Conservation (phyloP, 2,888 invertebrate species). For the Seira sanloemensis region DNA sequence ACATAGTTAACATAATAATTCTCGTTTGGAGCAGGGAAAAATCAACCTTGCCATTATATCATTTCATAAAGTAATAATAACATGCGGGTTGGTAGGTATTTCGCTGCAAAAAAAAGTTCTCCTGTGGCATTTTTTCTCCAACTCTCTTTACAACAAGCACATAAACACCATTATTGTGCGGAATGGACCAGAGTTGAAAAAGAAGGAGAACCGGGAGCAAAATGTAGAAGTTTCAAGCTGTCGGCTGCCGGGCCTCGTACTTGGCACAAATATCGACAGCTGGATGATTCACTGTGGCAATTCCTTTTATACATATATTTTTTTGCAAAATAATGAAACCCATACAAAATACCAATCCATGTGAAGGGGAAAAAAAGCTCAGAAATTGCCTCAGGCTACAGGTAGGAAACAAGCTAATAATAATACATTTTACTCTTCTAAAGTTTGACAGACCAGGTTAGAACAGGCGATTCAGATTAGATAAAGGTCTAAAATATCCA, state of each 20-base stretch:
- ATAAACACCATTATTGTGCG: slow-evolving; percentile 9
- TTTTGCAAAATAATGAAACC: too few relatives aligned
- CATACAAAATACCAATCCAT: too few relatives aligned
- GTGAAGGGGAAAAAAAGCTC: too few relatives aligned
- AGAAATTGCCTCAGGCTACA: too few relatives aligned
- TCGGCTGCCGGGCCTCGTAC: slow-evolving; percentile 49
- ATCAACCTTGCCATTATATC: slow-evolving; percentile 22
- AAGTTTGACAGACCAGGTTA: too few relatives aligned
- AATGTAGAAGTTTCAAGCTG: slow-evolving; percentile 45
- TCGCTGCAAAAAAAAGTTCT: not conserved
- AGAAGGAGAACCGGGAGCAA: slow-evolving; percentile 33
- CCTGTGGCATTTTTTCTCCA: not conserved
- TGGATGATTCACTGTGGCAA: slow-evolving; percentile 55
- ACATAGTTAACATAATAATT: slow-evolving; percentile 48
- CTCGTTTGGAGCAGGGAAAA: not conserved
- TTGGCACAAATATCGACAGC: slow-evolving; percentile 63
- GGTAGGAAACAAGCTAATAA: too few relatives aligned
- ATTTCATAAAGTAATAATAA: too few relatives aligned
- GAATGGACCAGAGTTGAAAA: not conserved
- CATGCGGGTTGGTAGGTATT: too few relatives aligned
- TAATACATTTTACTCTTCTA: too few relatives aligned
- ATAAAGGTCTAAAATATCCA: too few relatives aligned
- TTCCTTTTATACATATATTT: too few relatives aligned
- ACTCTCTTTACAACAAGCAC: not conserved
- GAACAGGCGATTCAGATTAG: too few relatives aligned